Base-by-base conservation (phyloP, 2,888 invertebrate species). In the Cephus spinipes region DNA sequence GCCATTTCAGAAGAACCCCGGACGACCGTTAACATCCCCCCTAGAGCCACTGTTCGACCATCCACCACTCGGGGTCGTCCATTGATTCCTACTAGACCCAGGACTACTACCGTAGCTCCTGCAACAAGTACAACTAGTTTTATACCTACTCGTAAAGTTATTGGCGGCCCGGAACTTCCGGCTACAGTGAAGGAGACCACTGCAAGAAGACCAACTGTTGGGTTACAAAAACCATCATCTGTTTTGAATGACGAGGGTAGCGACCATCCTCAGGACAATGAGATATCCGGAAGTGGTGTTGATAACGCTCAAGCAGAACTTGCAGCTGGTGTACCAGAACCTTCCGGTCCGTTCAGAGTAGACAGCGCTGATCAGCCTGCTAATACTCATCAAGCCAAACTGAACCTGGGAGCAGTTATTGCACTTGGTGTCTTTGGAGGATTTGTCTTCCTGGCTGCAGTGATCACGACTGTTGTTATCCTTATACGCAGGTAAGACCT, bases 391-490 rank as follows among this genome's bases (percentile, higher is more conserved):
- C 91, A 91, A 74, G 96, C 96, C 1, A 95, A 95, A 83, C 92
- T 97, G 33, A 97, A 97, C 91, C 92, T 97, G 79, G 97, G 97
- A 77, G 97, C 97, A 11, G 96, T 98, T 83, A 97, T 98, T 79
- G 97, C 97, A 0, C 92, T 98, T 30, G 97, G 96, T 3, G 97
- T 97, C 12, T 97, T 98, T 90, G 98, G 97, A n/a, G 97, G 96
- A 12, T 96, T 98, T 86, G 96, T 98, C 11, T 96, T 98, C 90
- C 93, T 98, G 75, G 96, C 97, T 12, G 97, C 97, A 35, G 95
- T 98, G 82, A 95, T 97, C 84, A 97, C 97, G 2, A 97, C 97
- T 9, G 95, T 97, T 83, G 96, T 98, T 80, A 96, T 98, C 80
- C 93, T 98, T 84, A 95, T 98, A 76, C 93, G 96, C 92, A 97